phyloP scores from a whole-genome alignment of 2,797 vertebrate genomes.

The Lutjanus campechanus region DNA sequence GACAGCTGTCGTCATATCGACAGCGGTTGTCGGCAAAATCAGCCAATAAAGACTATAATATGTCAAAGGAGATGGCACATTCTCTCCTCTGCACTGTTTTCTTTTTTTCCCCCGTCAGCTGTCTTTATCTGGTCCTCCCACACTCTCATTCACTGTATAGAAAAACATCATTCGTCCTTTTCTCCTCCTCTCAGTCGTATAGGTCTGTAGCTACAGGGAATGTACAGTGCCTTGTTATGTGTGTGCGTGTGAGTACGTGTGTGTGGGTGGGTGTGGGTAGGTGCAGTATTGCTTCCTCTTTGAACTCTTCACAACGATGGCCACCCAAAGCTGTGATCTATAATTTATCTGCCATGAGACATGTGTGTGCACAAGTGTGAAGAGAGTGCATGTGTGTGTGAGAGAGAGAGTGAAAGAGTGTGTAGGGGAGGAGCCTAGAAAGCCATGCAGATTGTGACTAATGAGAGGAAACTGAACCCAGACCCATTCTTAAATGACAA shows the following conservation, averaged over 20 bases:
- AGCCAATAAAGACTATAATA: constrained; percentile 13
- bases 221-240: neutral
- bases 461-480: constrained; percentile 12
- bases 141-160: constrained; percentile 29
- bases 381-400: neutral
- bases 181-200: constrained; percentile 29
- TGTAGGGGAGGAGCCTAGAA: constrained; percentile 11
- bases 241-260: neutral
- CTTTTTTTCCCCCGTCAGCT: constrained; percentile 15
- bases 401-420: neutral
- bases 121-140: constrained; percentile 59
- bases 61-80: constrained; percentile 37
- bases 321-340: constrained; percentile 66
- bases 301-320: constrained; percentile 61
- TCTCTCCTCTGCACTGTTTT: constrained; percentile 20
- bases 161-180: constrained; percentile 16
- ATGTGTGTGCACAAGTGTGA: constrained; percentile 34
- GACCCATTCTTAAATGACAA: neutral
- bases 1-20: constrained; percentile 5
- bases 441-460: constrained; percentile 8
- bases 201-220: constrained; percentile 24
- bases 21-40: constrained; percentile 38
- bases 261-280: constrained; percentile 4
- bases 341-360: constrained; percentile 66
- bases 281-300: constrained; percentile 31